Evolutionary conservation across 2,888 invertebrate genomes (phyloP), one percentile per base, ranked within the genome.

Genomic region (Callinectes sapidus): DNA sequence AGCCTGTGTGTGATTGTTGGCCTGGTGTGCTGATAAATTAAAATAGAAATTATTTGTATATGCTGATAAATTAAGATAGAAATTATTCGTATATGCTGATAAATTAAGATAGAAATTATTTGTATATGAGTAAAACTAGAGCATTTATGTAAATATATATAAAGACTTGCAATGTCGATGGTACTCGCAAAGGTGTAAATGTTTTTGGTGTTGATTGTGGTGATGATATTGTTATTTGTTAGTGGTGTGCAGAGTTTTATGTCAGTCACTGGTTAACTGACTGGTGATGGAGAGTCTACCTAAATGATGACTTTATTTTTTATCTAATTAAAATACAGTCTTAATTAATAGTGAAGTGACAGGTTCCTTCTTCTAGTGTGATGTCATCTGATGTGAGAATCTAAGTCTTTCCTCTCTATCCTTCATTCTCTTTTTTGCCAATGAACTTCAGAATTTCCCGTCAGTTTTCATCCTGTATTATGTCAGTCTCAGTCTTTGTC

Each of bases 221-320:
- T 71, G n/a, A n/a, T n/a, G 18, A 61, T 61, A 61, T 61, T 61
- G 23, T 61, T 23, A 61, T 23, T 61, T 61, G 23, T 61, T 23
- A 61, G 18, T 71, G 71, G 23, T 28, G 28, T 71, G 71, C 71
- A 8, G 2, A 71, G 23, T 28, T 71, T n/a, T 71, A 71, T 28
- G 5, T n/a, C n/a, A n/a, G 28, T 28, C n/a, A n/a, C n/a, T 71
- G 28, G 10, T 28, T 28, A 10, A 48, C 48, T 48, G 39, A 23
- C 16, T 23, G 61, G 71, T n/a, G 71, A 71, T 71, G 71, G 28
- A 71, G 23, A 71, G 71, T 87, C 48, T 87, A 87, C 48, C 42
- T 87, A 87, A 48, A 35, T 48, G 23, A 42, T 48, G 23, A 87
- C 16, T 48, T 6, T 71, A 54, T 48, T 54, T 87, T 28, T 87